phyloP scores from a whole-genome alignment of 53 echinoderm and acorn worm genomes.

The Crossaster papposus region DNA sequence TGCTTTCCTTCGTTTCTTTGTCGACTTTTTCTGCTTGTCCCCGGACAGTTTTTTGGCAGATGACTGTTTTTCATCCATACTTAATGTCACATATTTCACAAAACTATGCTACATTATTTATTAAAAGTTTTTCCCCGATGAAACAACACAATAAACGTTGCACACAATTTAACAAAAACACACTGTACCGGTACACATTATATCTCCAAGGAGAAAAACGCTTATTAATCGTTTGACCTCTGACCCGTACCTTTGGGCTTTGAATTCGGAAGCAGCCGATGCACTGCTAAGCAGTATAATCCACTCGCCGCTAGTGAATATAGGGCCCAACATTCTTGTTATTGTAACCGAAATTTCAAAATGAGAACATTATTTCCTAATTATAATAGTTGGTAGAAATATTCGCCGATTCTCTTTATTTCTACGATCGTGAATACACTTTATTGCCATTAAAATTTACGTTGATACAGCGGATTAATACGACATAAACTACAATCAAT shows the following conservation, averaged over 20 bases:
- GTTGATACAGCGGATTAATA: background rate
- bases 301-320: background rate
- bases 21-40: slow-evolving; percentile 65
- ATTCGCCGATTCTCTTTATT: no score
- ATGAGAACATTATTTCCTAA: background rate
- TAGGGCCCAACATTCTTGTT: background rate
- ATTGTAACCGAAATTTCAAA: background rate
- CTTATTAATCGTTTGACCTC: background rate
- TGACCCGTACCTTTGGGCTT: background rate
- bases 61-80: slow-evolving; percentile 75
- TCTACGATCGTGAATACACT: background rate
- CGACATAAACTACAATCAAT: background rate
- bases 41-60: slow-evolving; percentile 65
- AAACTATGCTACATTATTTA: background rate
- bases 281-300: background rate
- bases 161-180: background rate
- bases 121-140: background rate
- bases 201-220: slow-evolving; percentile 38
- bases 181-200: background rate
- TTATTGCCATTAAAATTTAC: background rate
- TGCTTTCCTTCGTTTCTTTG: slow-evolving; percentile 49
- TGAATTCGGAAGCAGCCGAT: slow-evolving; percentile 11
- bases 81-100: background rate
- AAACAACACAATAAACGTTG: background rate
- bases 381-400: no score